These are phyloP conservation scores for Campoletis sonorensis DNA, from an alignment of 1,140 invertebrate species.

Conservation along the genomic window DNA sequence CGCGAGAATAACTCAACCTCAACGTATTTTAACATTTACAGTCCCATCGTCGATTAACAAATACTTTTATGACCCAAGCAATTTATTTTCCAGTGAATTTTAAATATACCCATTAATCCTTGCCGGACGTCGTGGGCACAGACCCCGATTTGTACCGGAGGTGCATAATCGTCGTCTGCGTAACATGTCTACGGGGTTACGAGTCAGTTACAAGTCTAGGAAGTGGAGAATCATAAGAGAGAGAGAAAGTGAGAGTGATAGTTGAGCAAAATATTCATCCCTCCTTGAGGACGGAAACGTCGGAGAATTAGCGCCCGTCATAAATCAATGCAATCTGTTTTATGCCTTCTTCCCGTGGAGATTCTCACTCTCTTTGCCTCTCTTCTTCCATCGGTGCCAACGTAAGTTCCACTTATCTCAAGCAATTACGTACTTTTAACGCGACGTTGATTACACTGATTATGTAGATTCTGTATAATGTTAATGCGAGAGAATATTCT, in stretches of 20 bases:
- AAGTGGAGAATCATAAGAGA: background rate
- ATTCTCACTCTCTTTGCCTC: conserved; percentile 8
- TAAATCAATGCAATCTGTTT: conserved; percentile 33
- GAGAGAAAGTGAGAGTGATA: background rate
- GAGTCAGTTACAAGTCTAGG: background rate
- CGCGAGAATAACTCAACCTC: no score
- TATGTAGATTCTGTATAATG: conserved; percentile 37
- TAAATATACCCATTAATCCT: conserved; percentile 31
- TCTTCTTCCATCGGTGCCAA: background rate
- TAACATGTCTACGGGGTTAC: background rate
- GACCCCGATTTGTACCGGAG: conserved; percentile 2
- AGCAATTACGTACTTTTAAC: conserved; percentile 41
- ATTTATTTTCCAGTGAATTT: conserved; percentile 59
- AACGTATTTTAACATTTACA: no score
- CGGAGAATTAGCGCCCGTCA: conserved; percentile 37
- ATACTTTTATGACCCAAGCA: conserved; percentile 32
- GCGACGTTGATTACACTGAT: conserved; percentile 43
- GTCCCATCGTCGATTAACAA: no score
- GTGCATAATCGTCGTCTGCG: background rate
- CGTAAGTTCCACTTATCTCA: conserved; percentile 21
- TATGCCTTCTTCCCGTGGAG: conserved; percentile 7
- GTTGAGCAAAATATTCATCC: conserved; percentile 22
- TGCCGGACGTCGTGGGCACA: conserved; percentile 35
- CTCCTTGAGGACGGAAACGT: conserved; percentile 8
- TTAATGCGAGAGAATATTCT: conserved; percentile 11